Conservation (phyloP, 1,140 invertebrate species). For the Drusus annulatus region DNA sequence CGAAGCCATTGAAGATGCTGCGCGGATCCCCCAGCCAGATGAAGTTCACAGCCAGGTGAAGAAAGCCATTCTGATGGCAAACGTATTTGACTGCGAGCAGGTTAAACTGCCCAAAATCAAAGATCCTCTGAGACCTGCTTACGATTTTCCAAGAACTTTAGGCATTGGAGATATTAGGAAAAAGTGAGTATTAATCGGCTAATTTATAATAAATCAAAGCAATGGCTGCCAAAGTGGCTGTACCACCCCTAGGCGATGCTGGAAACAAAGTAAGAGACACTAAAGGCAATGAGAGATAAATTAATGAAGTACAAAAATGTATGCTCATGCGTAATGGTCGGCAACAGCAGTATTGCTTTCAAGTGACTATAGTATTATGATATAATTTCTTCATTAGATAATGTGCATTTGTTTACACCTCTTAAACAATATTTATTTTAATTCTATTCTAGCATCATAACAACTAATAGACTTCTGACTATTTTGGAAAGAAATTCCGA, state of each 20-base stretch:
- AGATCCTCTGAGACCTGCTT: slow-evolving; percentile 79
- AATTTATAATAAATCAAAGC: too few relatives aligned
- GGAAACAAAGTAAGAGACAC: too few relatives aligned
- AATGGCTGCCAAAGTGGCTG: too few relatives aligned
- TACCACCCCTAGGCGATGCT: too few relatives aligned
- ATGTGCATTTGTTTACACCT: too few relatives aligned
- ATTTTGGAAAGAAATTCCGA: slow-evolving; percentile 78
- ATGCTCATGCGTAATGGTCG: too few relatives aligned
- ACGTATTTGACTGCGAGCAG: slow-evolving; percentile 85
- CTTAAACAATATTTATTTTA: too few relatives aligned
- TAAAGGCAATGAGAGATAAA: too few relatives aligned
- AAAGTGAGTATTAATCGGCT: slow-evolving; percentile 74
- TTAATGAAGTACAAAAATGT: too few relatives aligned
- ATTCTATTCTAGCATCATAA: slow-evolving; percentile 72
- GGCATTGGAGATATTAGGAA: slow-evolving; percentile 80
- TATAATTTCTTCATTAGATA: too few relatives aligned
- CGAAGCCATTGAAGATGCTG: slow-evolving; percentile 64
- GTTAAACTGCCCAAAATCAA: slow-evolving; percentile 81
- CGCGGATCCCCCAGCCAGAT: slow-evolving; percentile 67
- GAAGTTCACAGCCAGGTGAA: slow-evolving; percentile 72
- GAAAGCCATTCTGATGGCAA: slow-evolving; percentile 78
- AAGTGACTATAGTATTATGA: too few relatives aligned
- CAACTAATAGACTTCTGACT: slow-evolving; percentile 80
- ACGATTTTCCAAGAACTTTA: slow-evolving; percentile 79
- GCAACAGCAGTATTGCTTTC: too few relatives aligned